Base-by-base conservation (phyloP, 2,888 invertebrate species). In the Drosophila mettleri region DNA sequence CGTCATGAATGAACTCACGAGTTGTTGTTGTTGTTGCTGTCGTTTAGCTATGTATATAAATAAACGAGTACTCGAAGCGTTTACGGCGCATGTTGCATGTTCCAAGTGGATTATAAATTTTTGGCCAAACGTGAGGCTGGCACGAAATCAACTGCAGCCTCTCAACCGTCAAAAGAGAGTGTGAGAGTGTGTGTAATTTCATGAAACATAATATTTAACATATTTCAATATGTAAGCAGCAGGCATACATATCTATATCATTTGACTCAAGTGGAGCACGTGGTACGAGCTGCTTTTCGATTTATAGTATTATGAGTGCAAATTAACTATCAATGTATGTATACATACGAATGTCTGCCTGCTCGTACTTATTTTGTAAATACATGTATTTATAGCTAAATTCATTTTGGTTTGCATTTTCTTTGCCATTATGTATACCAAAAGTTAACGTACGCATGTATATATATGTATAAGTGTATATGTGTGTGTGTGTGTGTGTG, bases 1-100 rank as follows among this genome's bases (percentile, higher is more conserved):
- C 92, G 91, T 92, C 92, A 92, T 90, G 86, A 90, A 80, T 88
- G 90, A 90, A 90, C 90, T 90, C 89, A 88, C 88, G 89, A 83
- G 80, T 86, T 70, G 59, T 73, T 60, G 59, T 20, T 54, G 70
- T 39, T 63, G 53, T 22, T 60, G 55, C 29, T 38, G 38, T 36
- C 38, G 18, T 59, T 72, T 48, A 66, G 66, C 68, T 78, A 61
- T 51, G 51, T 78, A 60, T 69, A 78, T 60, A 78, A 70, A 66
- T 78, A 76, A 74, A 66, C 39, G 74, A 58, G 74, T 63, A 71
- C 71, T 67, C 71, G 55, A 43, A 51, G 51, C 41, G 61, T 62
- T 65, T 46, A 51, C 69, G 51, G 69, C 79, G 77, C 77, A 78
- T 78, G 77, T 70, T 74, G 78, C 79, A 72, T 60, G 61, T 45